phyloP scores from a whole-genome alignment of 2,797 vertebrate species.

The Anniella stebbinsi region DNA sequence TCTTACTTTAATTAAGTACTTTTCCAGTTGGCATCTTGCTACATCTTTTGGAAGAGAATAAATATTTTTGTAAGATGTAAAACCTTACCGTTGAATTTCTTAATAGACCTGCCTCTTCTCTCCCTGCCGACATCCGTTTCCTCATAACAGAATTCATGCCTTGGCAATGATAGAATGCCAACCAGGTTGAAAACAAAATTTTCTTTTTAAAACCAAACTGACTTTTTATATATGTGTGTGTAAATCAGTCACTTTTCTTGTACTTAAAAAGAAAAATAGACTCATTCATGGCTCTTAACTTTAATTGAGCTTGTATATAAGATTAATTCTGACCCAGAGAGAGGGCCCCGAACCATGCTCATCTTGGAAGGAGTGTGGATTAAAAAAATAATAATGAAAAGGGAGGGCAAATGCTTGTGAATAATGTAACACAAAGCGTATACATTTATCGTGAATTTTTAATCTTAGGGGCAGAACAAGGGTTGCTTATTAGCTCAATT shows the following conservation, averaged over 20 bases:
- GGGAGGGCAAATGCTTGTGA: slow-evolving; percentile 71
- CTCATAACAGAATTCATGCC: slow-evolving; percentile 53
- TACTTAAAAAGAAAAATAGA: slow-evolving; percentile 68
- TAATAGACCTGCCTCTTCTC: slow-evolving; percentile 36
- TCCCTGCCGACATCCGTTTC: slow-evolving; percentile 25
- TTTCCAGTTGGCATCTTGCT: slow-evolving; percentile 73
- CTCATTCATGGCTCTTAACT: slow-evolving; percentile 62
- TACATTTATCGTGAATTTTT: slow-evolving; percentile 69
- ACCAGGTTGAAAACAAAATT: slow-evolving; percentile 54
- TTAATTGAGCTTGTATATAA: slow-evolving; percentile 72
- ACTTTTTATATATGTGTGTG: slow-evolving; percentile 78
- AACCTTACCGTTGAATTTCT: slow-evolving; percentile 70
- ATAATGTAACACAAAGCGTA: slow-evolving; percentile 61
- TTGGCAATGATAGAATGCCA: slow-evolving; percentile 71
- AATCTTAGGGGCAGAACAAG: slow-evolving; percentile 68
- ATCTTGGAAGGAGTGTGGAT: slow-evolving; percentile 33
- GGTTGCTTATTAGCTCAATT: slow-evolving; percentile 66
- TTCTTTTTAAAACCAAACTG: slow-evolving; percentile 74
- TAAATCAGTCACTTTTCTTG: slow-evolving; percentile 72
- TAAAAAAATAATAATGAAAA: slow-evolving; percentile 36
- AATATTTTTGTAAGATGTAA: slow-evolving; percentile 82
- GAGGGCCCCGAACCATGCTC: background rate
- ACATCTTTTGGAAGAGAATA: slow-evolving; percentile 70
- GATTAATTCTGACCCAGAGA: slow-evolving; percentile 61
- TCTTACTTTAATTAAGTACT: slow-evolving; percentile 79